These are phyloP conservation scores for Merluccius polli DNA, from an alignment of 2,797 vertebrate species.

Conservation along the genomic window DNA sequence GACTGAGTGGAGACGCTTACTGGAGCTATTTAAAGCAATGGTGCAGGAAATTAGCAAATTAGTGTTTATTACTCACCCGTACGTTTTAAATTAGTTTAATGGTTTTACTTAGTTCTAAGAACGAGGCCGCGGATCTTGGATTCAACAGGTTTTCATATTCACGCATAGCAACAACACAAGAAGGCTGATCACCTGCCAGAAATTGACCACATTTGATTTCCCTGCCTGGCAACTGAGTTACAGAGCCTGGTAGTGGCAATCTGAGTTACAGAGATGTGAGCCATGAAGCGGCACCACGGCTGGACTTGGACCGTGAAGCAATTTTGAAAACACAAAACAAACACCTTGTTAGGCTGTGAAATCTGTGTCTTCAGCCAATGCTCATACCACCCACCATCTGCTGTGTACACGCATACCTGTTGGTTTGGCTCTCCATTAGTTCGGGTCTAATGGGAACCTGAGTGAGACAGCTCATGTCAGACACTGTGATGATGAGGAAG, in stretches of 20 bases:
- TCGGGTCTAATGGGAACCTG: conserved; percentile 6
- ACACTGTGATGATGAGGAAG: neutral
- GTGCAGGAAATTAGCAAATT: no score
- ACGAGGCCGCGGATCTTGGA: conserved; percentile 16
- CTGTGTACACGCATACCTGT: conserved; percentile 26
- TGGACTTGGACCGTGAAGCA: conserved; percentile 9
- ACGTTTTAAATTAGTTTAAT: neutral
- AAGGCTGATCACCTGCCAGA: no score
- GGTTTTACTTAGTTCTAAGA: conserved; percentile 19
- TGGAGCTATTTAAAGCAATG: no score
- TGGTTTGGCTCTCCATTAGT: conserved; percentile 18
- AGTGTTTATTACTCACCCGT: conserved; percentile 3
- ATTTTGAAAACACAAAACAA: neutral
- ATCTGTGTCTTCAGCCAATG: conserved; percentile 23
- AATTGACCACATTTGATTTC: conserved; percentile 6
- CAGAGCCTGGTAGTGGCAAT: no score
- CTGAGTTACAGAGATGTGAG: conserved; percentile 32
- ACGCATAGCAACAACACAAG: conserved; percentile 62
- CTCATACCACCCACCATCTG: conserved; percentile 34
- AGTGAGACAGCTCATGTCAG: neutral
- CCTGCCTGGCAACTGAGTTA: conserved; percentile 37
- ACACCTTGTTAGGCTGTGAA: conserved; percentile 9
- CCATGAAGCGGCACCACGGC: conserved; percentile 19
- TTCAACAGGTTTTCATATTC: conserved; percentile 63
- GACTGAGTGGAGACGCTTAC: neutral